These are phyloP conservation scores for Aplocera efformata DNA, from an alignment of 2,888 invertebrate species.

Conservation along the genomic window DNA sequence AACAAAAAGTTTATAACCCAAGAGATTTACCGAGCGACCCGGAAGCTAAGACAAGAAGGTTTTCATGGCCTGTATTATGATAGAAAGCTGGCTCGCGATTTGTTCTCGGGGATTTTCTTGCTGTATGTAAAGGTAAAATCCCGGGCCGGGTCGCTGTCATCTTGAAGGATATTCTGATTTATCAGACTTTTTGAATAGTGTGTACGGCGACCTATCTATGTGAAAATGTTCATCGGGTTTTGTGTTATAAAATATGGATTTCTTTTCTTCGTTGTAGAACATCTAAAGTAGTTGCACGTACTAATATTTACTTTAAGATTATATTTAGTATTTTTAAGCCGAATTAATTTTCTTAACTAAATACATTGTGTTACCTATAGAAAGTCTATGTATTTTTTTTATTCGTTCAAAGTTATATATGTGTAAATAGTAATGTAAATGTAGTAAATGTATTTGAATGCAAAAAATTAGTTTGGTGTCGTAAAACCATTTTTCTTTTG, in stretches of 20 bases:
- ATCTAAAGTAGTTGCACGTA: too few species aligned
- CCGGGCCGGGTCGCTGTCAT: conserved; percentile 30
- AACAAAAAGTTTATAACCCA: neutral
- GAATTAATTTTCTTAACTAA: too few species aligned
- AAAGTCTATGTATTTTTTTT: too few species aligned
- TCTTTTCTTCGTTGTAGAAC: too few species aligned
- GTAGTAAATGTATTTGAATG: too few species aligned
- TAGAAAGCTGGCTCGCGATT: conserved; percentile 17
- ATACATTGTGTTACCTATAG: too few species aligned
- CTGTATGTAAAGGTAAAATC: conserved; percentile 34
- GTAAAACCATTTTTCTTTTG: too few species aligned
- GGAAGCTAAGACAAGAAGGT: neutral
- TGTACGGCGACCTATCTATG: conserved; percentile 49
- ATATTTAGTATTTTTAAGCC: too few species aligned
- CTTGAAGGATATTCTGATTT: conserved; percentile 51
- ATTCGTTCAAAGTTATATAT: too few species aligned
- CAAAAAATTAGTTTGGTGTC: too few species aligned
- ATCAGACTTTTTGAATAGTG: conserved; percentile 44
- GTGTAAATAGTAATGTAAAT: too few species aligned
- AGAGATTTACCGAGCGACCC: conserved; percentile 1
- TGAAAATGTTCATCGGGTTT: conserved; percentile 19
- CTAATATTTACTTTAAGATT: too few species aligned
- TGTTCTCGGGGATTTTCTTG: conserved; percentile 35
- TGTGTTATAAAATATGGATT: neutral
- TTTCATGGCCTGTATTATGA: conserved; percentile 1